Conservation (phyloP, 2,888 invertebrate genomes). For the Drosophila buzzatii region DNA sequence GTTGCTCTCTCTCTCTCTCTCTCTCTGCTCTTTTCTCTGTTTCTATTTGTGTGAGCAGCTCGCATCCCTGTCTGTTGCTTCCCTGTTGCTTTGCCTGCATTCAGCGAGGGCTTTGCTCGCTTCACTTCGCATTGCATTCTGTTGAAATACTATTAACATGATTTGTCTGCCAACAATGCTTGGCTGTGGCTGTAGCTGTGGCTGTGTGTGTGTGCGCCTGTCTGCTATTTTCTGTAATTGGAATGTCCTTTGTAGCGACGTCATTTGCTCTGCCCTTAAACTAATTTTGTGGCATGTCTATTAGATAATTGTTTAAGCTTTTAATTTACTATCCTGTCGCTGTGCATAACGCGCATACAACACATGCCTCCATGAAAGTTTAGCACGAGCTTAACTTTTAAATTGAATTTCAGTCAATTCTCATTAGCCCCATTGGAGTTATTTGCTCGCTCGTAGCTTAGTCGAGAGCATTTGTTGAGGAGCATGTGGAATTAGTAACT, state of each 20-base stretch:
- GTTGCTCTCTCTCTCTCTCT: not conserved
- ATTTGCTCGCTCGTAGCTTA: not conserved
- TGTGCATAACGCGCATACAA: constrained; percentile 10
- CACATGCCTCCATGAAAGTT: constrained; percentile 8
- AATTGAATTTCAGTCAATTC: constrained; percentile 53
- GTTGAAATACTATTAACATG: constrained; percentile 73
- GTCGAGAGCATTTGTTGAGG: not conserved
- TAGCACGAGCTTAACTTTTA: constrained; percentile 40
- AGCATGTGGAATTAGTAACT: not conserved
- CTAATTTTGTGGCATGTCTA: constrained; percentile 79
- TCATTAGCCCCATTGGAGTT: constrained; percentile 36
- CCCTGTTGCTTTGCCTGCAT: constrained; percentile 24
- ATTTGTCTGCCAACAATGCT: constrained; percentile 64
- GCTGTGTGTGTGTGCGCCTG: constrained; percentile 29
- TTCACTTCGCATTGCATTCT: constrained; percentile 63
- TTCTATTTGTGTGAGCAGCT: constrained; percentile 35
- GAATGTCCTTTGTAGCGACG: constrained; percentile 60
- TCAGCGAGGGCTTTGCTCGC: constrained; percentile 37
- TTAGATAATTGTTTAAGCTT: constrained; percentile 79
- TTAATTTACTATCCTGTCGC: constrained; percentile 63
- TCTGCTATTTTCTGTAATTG: constrained; percentile 69
- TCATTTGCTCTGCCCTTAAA: constrained; percentile 52
- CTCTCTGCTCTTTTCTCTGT: not conserved
- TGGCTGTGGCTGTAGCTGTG: constrained; percentile 13
- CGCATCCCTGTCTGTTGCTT: constrained; percentile 20